Evolutionary conservation across 1,140 invertebrate species (phyloP).

Genomic region (Apocrypta bakeri): DNA sequence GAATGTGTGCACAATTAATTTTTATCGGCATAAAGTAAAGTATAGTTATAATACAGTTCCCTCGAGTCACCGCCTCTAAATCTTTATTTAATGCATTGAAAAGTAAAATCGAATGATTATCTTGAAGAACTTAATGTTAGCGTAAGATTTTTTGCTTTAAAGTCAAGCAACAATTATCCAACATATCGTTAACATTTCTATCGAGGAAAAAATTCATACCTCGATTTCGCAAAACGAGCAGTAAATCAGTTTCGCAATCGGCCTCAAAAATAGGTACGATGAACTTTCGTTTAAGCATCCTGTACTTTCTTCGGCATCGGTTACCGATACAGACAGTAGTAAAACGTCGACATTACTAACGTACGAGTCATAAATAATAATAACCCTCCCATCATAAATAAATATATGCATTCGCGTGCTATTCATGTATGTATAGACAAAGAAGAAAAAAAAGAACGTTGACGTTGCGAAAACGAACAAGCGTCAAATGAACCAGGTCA

Average conservation of each 20-base stretch:
- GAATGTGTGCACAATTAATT: too few relatives aligned
- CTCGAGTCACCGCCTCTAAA: too few relatives aligned
- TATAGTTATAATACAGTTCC: too few relatives aligned
- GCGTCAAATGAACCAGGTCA: neutral
- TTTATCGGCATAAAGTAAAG: too few relatives aligned
- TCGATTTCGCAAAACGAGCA: neutral
- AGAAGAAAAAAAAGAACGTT: neutral
- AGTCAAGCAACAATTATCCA: too few relatives aligned
- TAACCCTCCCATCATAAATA: neutral
- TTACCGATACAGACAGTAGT: neutral
- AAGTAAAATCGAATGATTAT: too few relatives aligned
- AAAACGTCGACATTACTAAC: neutral
- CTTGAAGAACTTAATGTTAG: too few relatives aligned
- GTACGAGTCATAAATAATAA: neutral
- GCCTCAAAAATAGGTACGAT: neutral
- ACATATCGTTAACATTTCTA: too few relatives aligned
- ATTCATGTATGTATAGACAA: neutral
- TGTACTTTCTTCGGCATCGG: neutral
- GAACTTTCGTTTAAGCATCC: neutral
- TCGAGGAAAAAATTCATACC: neutral
- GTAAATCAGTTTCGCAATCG: neutral
- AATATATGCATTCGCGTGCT: neutral
- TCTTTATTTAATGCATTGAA: too few relatives aligned
- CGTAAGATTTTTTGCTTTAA: too few relatives aligned
- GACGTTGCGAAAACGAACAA: neutral